Evolutionary conservation across 1,140 invertebrate species (phyloP), one percentile per base, ranked within the genome.

Genomic region (Ips nitidus): DNA sequence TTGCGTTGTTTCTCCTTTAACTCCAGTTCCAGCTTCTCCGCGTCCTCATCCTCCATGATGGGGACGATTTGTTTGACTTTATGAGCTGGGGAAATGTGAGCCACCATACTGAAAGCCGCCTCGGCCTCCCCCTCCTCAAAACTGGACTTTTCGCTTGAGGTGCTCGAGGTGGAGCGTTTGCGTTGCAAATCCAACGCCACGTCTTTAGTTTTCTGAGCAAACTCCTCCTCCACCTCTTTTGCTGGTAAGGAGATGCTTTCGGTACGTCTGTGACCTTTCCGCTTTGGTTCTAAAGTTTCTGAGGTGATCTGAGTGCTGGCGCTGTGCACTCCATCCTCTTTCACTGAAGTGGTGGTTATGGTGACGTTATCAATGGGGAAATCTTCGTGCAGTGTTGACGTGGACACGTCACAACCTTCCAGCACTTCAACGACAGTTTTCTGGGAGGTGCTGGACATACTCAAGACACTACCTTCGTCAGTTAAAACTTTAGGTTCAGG

Each of bases 281-380:
- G 83, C 64, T 81, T 82, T 1, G 78, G 77, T 71, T 85, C 80
- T 69, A 79, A 73, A 41, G 76, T 73, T 66, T 81, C 78, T 8
- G 87, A 86, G 38, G 83, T 85, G 4, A 86, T 83, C 77, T 86
- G 85, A 2, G 84, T 86, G 52, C 81, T 83, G 1, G 84, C 84
- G 59, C 79, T 83, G 66, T 82, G 77, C 43, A 82, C 76, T 1
- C 82, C 83, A 60, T 83, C 80, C 59, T 85, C 83, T 5, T 79
- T 77, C 1, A 85, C 77, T 38, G 80, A 78, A 2, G 85, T 80
- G 2, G 85, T 84, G 70, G 82, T 85, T 65, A 86, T 81, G n/a
- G 85, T 85, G 1, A 86, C 84, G 8, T 83, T 82, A 56, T 80
- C 78, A 37, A 81, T 74, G n/a, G 75, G 74, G 60, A 78, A 66